A percentile compares a stretch with the other conserved stretches of the same genome.
phyloP scores from a whole-genome alignment of 2,888 invertebrate species.

The Limnephilus auricula region DNA sequence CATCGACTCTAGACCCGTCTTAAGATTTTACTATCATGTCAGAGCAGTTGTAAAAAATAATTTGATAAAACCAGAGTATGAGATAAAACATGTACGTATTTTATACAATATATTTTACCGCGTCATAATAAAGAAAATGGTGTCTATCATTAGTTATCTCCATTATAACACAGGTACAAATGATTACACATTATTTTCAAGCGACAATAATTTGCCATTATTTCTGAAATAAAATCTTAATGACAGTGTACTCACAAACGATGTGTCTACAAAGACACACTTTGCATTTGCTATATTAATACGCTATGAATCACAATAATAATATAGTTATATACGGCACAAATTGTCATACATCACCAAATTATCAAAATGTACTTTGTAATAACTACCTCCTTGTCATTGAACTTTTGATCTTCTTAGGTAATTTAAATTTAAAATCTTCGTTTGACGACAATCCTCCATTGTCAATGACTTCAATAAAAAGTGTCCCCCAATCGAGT shows the following conservation, averaged over 20 bases:
- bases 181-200: neutral
- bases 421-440: no score
- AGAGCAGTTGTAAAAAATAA: no score
- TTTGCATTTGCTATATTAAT: neutral
- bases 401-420: neutral
- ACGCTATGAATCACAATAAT: no score
- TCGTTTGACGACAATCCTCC: no score
- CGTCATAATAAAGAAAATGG: neutral
- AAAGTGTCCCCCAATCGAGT: neutral
- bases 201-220: neutral
- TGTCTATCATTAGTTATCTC: neutral
- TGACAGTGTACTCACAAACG: neutral
- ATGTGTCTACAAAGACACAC: neutral
- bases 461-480: no score
- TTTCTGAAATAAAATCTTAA: neutral
- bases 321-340: neutral
- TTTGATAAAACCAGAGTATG: neutral
- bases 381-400: neutral
- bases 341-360: neutral
- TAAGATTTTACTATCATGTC: no score
- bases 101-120: neutral
- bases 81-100: neutral
- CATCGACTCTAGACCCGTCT: no score
- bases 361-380: neutral
- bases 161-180: neutral